Evolutionary conservation across 2,888 invertebrate species (phyloP).

Genomic region (Calliopum simillimum): DNA sequence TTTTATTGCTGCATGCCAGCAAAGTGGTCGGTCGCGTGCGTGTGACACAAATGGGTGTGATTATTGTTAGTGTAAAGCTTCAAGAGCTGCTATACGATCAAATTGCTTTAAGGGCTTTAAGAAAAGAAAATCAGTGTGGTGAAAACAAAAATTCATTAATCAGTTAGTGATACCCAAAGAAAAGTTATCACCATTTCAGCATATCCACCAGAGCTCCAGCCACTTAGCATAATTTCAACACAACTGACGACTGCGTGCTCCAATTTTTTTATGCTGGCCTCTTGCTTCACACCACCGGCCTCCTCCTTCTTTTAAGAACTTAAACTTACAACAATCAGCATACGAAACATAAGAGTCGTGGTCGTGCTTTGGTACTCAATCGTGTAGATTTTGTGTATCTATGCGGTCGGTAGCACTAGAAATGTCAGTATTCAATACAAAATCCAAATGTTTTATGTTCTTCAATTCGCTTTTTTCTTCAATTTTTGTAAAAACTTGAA

Average conservation of each 20-base stretch:
- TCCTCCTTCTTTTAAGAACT: not conserved
- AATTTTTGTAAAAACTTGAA: too few relatives aligned
- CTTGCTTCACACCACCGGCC: not conserved
- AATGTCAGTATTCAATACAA: not conserved
- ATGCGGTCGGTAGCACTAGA: not conserved
- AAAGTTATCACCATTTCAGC: not conserved
- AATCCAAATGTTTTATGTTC: too few relatives aligned
- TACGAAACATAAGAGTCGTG: not conserved
- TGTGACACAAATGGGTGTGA: not conserved
- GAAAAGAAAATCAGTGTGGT: not conserved
- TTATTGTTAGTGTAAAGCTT: not conserved
- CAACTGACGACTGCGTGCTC: not conserved
- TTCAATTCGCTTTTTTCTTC: too few relatives aligned
- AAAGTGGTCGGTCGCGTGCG: conserved; percentile 4
- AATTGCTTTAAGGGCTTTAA: not conserved
- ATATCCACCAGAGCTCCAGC: not conserved
- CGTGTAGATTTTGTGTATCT: conserved; percentile 10
- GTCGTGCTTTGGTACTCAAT: not conserved
- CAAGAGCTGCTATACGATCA: not conserved
- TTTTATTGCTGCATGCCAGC: not conserved
- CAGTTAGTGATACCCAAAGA: not conserved
- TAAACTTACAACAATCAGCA: not conserved
- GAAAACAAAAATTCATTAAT: not conserved
- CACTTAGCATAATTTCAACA: too few relatives aligned
- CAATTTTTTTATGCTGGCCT: conserved; percentile 10